These are phyloP conservation scores for Molorchus minor DNA, from an alignment of 2,888 invertebrate species.

Conservation along the genomic window DNA sequence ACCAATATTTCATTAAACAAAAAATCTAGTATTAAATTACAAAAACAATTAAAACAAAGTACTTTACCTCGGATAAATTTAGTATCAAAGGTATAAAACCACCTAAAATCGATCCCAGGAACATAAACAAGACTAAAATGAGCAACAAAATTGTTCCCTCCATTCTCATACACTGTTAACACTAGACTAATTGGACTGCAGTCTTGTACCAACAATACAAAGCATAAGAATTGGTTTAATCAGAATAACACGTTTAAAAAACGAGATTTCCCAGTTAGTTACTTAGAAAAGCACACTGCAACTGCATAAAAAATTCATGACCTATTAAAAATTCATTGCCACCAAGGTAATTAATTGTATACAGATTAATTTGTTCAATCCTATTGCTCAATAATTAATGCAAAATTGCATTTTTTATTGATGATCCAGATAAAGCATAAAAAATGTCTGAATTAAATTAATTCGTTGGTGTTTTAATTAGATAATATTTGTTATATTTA, in stretches of 20 bases:
- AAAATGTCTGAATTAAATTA: background rate
- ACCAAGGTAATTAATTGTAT: background rate
- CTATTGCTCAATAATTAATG: background rate
- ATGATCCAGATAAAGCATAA: no score
- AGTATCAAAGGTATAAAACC: conserved; percentile 30
- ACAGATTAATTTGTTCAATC: background rate
- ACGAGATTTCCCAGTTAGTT: conserved; percentile 11
- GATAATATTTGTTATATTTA: conserved; percentile 59
- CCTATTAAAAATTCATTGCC: background rate
- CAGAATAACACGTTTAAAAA: background rate
- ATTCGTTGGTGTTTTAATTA: background rate
- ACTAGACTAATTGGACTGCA: no score
- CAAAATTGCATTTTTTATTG: background rate
- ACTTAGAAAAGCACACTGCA: background rate
- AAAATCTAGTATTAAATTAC: background rate
- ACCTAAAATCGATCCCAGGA: conserved; percentile 32
- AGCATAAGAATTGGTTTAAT: background rate
- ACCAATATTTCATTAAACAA: background rate
- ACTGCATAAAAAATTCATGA: background rate
- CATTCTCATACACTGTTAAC: background rate
- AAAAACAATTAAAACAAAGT: conserved; percentile 2
- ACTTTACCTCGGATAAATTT: conserved; percentile 35
- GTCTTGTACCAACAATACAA: background rate
- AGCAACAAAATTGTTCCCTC: conserved; percentile 14
- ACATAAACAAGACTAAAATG: conserved; percentile 29